Base-by-base conservation (phyloP, 1,140 invertebrate species). In the Scaptomyza montana region DNA sequence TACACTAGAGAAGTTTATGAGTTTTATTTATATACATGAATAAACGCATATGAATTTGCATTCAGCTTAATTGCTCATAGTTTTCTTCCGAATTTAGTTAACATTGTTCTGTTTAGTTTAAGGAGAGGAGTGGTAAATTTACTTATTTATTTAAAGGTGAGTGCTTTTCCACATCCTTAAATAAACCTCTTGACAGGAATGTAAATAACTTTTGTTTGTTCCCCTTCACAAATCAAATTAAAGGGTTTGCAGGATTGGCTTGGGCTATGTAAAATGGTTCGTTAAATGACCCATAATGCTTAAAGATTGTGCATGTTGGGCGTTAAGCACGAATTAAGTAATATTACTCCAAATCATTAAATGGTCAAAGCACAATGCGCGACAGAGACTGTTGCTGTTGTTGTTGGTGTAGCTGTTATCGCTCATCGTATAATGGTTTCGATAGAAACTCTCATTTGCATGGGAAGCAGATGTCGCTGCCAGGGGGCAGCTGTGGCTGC, bases 401-500 rank as follows among this genome's bases (percentile, higher is more conserved):
- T 33, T 5, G 3, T 33, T 33, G 30, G 0, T 33, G 0, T 33
- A 33, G 30, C 30, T 69, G 49, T 47, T 62, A 30, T 61, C 61
- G 56, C 8, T 43, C 54, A 13, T 30, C 19, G 59, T 30, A 30
- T 56, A 53, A 19, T 16, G 25, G 49, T 47, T 43, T 16, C 39
- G 49, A 63, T 51, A 36, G 45, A 8, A 46, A 28, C 56, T 49
- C 39, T 61, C 71, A 84, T 84, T 84, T 81, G 74, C 75, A 78
- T 78, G 57, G 28, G 16, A 60, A 65, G 57, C 75, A 75, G 79
- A 71, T 84, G 79, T 65, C 49, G 72, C 50, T 21, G 36, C 7
- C 12, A 5, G 46, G 30, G 60, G 65, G 55, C 71, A 78, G 33
- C 64, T 64, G 78, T 56, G 49, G 12, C 25, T 13, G 25, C 13